Conservation (phyloP, 2,888 invertebrate genomes). For the Allacma fusca region DNA sequence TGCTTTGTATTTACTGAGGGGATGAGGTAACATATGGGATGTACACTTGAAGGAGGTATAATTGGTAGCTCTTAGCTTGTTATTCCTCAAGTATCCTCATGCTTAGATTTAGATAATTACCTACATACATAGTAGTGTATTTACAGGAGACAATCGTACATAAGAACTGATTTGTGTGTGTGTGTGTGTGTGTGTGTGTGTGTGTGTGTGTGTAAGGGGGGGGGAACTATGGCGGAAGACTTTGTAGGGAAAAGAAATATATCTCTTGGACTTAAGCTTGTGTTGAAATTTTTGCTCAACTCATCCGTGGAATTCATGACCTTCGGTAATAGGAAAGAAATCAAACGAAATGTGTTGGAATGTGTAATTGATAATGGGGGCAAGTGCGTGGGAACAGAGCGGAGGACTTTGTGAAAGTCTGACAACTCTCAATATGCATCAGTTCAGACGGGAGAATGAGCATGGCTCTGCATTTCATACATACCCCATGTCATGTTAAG, state of each 20-base stretch:
- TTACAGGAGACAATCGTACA: no score
- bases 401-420: slow-evolving; percentile 37
- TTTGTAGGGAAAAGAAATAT: neutral
- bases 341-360: slow-evolving; percentile 21
- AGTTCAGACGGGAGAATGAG: neutral
- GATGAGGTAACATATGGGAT: no score
- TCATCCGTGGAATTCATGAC: slow-evolving; percentile 19
- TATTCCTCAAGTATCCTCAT: no score
- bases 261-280: neutral
- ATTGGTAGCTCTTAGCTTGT: no score
- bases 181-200: no score
- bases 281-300: slow-evolving; percentile 19
- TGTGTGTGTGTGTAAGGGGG: no score
- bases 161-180: no score
- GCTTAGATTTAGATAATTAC: no score
- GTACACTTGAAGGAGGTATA: no score
- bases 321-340: slow-evolving; percentile 4
- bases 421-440: neutral
- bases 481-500: neutral
- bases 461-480: neutral
- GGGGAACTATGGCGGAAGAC: neutral
- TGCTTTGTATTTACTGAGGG: no score
- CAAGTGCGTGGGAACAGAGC: slow-evolving; percentile 40
- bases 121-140: no score
- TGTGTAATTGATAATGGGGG: slow-evolving; percentile 34